A percentile compares a stretch with the other conserved stretches of the same genome.
Evolutionary conservation across 2,797 vertebrate species (phyloP).

Genomic region (Etheostoma nigrum): DNA sequence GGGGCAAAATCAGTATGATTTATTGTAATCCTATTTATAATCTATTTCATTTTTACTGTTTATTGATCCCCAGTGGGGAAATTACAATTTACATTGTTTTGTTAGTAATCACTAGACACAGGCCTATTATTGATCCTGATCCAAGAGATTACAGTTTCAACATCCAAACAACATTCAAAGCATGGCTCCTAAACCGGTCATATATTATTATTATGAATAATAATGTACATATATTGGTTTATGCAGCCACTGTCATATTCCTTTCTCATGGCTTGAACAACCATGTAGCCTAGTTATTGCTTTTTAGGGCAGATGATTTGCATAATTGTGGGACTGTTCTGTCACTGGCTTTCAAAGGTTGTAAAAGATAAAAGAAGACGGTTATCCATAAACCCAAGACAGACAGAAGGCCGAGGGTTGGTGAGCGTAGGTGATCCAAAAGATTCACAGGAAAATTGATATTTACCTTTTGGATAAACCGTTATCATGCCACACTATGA

Average conservation of each 20-base stretch:
- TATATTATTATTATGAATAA: not conserved
- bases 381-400: constrained; percentile 42
- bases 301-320: constrained; percentile 48
- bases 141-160: not conserved
- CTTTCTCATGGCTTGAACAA: constrained; percentile 24
- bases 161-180: not conserved
- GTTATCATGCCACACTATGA: constrained; percentile 42
- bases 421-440: not conserved
- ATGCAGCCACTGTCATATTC: not conserved
- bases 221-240: not conserved
- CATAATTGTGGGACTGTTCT: constrained; percentile 19
- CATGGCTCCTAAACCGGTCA: not conserved
- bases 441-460: not conserved
- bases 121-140: not conserved
- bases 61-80: too few species aligned
- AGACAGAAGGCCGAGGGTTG: not conserved
- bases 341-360: constrained; percentile 38
- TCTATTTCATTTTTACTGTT: too few species aligned
- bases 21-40: too few species aligned
- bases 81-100: too few species aligned
- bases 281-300: constrained; percentile 1
- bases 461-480: constrained; percentile 5
- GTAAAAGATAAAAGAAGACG: constrained; percentile 43
- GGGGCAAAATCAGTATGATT: not conserved
- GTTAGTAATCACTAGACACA: too few species aligned